Conservation (phyloP, 2,888 invertebrate genomes). For the Crepidodera aurea region DNA sequence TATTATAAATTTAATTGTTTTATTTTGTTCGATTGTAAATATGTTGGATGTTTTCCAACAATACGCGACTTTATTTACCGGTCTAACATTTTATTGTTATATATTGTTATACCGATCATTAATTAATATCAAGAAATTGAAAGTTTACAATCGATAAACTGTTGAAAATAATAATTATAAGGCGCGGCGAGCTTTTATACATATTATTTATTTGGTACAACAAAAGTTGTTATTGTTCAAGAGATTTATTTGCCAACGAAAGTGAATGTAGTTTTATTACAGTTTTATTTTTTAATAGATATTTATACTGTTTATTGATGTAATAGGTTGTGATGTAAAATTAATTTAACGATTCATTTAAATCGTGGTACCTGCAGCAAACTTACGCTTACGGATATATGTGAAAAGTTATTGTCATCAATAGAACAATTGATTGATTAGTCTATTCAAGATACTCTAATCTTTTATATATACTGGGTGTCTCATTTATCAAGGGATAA, state of each 20-base stretch:
- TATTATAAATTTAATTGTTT: too few species aligned
- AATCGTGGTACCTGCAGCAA: too few species aligned
- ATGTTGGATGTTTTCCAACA: too few species aligned
- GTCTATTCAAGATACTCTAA: too few species aligned
- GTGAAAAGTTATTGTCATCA: too few species aligned
- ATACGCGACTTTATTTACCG: background rate
- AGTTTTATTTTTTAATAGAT: background rate
- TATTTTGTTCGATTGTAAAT: too few species aligned
- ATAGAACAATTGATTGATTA: too few species aligned
- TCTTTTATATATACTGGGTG: too few species aligned
- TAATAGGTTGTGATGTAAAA: too few species aligned
- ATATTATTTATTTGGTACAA: background rate
- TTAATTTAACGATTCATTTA: too few species aligned
- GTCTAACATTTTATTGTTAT: background rate
- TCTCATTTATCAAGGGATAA: too few species aligned
- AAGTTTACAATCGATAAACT: constrained; percentile 3
- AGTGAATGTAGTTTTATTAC: constrained; percentile 11
- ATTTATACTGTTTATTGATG: background rate
- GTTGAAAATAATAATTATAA: background rate
- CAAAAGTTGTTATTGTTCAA: constrained; percentile 5
- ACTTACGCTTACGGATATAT: too few species aligned
- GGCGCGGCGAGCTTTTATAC: constrained; percentile 1
- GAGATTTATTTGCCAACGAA: constrained; percentile 5
- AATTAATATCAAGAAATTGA: background rate
- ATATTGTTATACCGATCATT: background rate